Evolutionary conservation across 2,113 vertebrate species (phyloP).

Genomic region (Paratilapia polleni): DNA sequence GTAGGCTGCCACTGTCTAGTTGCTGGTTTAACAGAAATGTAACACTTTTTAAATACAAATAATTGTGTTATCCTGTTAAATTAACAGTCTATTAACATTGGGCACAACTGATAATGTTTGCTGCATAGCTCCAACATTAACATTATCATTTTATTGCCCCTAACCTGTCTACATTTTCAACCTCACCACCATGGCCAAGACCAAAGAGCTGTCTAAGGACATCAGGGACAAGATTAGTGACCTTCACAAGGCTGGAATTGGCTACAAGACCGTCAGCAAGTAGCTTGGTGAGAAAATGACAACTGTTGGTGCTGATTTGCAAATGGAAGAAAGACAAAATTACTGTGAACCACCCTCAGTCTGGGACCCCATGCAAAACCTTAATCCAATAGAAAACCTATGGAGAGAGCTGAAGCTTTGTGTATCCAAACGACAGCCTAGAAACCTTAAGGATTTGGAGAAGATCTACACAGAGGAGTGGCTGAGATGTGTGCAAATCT

Average conservation of each 20-base stretch:
- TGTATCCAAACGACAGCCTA: not conserved
- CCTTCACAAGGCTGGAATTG: accelerated
- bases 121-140: accelerated
- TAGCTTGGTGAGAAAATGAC: not conserved
- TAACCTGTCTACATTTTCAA: not conserved
- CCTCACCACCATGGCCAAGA: accelerated
- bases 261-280: not conserved
- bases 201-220: not conserved
- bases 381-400: no score
- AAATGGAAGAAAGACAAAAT: not conserved
- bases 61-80: no score
- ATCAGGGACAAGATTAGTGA: not conserved
- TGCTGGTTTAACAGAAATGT: no score
- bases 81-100: no score
- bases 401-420: not conserved
- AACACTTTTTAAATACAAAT: no score
- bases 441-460: not conserved
- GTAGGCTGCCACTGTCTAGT: no score
- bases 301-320: not conserved
- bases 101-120: accelerated
- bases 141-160: not conserved
- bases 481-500: no score
- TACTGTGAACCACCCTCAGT: not conserved
- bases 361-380: accelerated
- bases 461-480: not conserved